A percentile compares a stretch with the other conserved stretches of the same genome.
Conservation (phyloP, 35 echinoderm and acorn worm species). For the Nesometra sesokonis region DNA sequence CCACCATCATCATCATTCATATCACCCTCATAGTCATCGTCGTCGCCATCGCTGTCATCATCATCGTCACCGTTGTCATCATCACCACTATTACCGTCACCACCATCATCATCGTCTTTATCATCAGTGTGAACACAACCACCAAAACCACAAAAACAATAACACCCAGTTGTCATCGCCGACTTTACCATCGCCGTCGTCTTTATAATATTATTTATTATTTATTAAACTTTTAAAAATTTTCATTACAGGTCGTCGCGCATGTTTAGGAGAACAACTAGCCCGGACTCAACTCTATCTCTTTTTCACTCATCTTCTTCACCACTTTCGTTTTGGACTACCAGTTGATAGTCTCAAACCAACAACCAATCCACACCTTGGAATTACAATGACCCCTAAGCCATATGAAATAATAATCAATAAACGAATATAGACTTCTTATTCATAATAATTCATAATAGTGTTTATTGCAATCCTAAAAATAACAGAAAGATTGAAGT, state of each 20-base stretch:
- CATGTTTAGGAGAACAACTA: background rate
- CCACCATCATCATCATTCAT: background rate
- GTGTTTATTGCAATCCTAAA: too few relatives aligned
- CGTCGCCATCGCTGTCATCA: slow-evolving; percentile 4
- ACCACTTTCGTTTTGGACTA: background rate
- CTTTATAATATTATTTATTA: too few relatives aligned
- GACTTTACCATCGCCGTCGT: too few relatives aligned
- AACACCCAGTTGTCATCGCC: too few relatives aligned
- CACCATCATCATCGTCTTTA: too few relatives aligned
- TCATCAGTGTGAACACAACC: background rate
- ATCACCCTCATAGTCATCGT: too few relatives aligned
- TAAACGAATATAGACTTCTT: background rate
- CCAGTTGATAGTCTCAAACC: background rate
- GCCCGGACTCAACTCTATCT: background rate
- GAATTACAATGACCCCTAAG: background rate
- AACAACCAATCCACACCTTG: background rate
- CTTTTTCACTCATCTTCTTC: background rate
- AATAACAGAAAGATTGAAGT: too few relatives aligned
- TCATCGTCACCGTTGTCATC: slow-evolving; percentile 7
- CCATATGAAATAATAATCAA: background rate
- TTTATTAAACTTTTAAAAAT: too few relatives aligned
- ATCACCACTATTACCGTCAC: slow-evolving; percentile 4
- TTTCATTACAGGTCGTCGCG: background rate
- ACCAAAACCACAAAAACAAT: background rate
- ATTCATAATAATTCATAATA: too few relatives aligned